Percentiles rank a stretch among this genome's conserved stretches.
Evolutionary conservation across 2,888 invertebrate genomes (phyloP).

Genomic region (Campoplex capitator): DNA sequence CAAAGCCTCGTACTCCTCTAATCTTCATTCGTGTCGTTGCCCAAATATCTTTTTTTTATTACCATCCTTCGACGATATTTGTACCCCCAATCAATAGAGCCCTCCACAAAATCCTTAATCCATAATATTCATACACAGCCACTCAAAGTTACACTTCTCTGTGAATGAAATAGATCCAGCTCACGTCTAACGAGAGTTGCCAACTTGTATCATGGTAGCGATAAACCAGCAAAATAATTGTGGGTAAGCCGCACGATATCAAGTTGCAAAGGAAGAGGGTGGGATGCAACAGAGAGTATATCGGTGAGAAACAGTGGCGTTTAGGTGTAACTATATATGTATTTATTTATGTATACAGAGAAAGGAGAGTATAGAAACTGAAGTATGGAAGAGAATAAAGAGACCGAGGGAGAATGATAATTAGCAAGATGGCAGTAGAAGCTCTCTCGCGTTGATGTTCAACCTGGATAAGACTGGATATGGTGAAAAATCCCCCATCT

Average conservation of each 20-base stretch:
- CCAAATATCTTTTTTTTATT: neutral
- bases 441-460: slow-evolving; percentile 12
- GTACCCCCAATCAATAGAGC: neutral
- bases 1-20: too few species aligned
- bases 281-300: neutral
- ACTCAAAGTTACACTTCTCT: neutral
- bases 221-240: neutral
- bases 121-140: neutral
- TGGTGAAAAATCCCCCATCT: neutral
- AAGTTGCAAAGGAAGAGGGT: neutral
- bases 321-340: too few species aligned
- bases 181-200: neutral
- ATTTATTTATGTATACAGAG: neutral
- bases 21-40: neutral
- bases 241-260: neutral
- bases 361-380: neutral
- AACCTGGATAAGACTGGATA: slow-evolving; percentile 13
- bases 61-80: neutral
- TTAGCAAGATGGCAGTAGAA: slow-evolving; percentile 50
- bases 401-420: slow-evolving; percentile 36
- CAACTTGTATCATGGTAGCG: neutral
- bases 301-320: neutral
- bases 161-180: neutral
- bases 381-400: neutral
- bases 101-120: neutral